Percentiles rank a stretch among this genome's conserved stretches.
Evolutionary conservation across 2,113 vertebrate species (phyloP).

Genomic region (Hippocampus guttulatus): DNA sequence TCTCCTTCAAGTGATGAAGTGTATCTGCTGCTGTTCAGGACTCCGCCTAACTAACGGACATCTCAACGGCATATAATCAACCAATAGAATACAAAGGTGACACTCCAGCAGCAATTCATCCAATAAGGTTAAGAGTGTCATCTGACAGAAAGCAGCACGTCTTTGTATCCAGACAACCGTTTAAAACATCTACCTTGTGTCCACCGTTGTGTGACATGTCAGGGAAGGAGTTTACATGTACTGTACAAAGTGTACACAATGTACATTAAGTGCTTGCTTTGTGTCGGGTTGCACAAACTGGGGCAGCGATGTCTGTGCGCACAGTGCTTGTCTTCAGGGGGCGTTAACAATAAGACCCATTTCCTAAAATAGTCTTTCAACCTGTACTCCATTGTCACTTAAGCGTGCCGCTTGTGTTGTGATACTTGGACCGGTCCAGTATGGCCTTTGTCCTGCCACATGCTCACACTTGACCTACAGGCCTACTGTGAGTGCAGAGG

Average conservation of each 20-base stretch:
- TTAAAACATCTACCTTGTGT: conserved; percentile 13
- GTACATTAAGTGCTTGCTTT: conserved; percentile 7
- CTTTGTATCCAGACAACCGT: conserved; percentile 26
- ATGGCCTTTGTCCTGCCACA: conserved; percentile 9
- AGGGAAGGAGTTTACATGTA: conserved; percentile 12
- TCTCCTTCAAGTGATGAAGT: conserved; percentile 9
- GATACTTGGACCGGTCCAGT: conserved; percentile 14
- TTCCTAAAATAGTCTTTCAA: conserved; percentile 2
- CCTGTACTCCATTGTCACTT: background rate
- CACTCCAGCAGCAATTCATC: conserved; percentile 27
- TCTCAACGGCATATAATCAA: conserved; percentile 24
- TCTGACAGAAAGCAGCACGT: conserved; percentile 39
- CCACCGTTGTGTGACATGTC: conserved; percentile 14
- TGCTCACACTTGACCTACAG: conserved; percentile 1
- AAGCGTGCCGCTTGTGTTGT: conserved; percentile 9
- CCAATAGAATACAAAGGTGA: conserved; percentile 28
- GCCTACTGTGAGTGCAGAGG: conserved; percentile 25
- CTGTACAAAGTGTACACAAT: conserved; percentile 29
- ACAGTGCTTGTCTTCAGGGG: conserved; percentile 27
- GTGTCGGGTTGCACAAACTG: conserved; percentile 13
- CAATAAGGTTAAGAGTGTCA: conserved; percentile 26
- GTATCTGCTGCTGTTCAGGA: conserved; percentile 6
- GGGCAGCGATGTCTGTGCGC: conserved; percentile 20
- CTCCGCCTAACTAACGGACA: conserved; percentile 1
- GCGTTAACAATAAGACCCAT: conserved; percentile 12